phyloP scores from a whole-genome alignment of 2,888 invertebrate species.

The Dilophus febrilis region DNA sequence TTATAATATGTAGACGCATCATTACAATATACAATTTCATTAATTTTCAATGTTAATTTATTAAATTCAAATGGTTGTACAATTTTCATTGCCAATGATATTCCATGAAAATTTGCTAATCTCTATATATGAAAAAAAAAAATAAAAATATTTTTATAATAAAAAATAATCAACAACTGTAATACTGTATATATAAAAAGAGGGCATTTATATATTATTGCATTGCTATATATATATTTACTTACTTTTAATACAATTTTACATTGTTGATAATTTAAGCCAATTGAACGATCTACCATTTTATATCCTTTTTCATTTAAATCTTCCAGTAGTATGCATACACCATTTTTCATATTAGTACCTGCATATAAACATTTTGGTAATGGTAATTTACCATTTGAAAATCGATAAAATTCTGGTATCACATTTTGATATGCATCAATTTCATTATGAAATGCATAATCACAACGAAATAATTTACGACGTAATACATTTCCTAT shows the following conservation, averaged over 20 bases:
- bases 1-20: constrained; percentile 22
- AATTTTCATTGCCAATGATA: constrained; percentile 23
- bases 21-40: constrained; percentile 24
- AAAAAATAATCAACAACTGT: background rate
- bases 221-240: background rate
- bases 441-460: constrained; percentile 26
- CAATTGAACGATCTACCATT: constrained; percentile 22
- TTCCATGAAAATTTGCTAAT: constrained; percentile 24
- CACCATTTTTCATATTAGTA: constrained; percentile 17
- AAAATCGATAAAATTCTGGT: constrained; percentile 19
- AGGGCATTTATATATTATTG: too few species aligned
- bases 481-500: constrained; percentile 23
- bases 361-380: constrained; percentile 23
- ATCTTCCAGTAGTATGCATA: constrained; percentile 23
- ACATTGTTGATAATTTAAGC: constrained; percentile 21
- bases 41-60: constrained; percentile 15
- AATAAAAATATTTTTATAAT: background rate
- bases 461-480: constrained; percentile 24
- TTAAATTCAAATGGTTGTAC: constrained; percentile 16
- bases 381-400: constrained; percentile 11
- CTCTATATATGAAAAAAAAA: constrained; percentile 16
- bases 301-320: constrained; percentile 18
- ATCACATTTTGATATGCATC: constrained; percentile 22
- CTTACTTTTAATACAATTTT: constrained; percentile 24
- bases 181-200: too few species aligned